These are phyloP conservation scores for Cabera pusaria DNA, from an alignment of 2,888 invertebrate species.

Conservation along the genomic window DNA sequence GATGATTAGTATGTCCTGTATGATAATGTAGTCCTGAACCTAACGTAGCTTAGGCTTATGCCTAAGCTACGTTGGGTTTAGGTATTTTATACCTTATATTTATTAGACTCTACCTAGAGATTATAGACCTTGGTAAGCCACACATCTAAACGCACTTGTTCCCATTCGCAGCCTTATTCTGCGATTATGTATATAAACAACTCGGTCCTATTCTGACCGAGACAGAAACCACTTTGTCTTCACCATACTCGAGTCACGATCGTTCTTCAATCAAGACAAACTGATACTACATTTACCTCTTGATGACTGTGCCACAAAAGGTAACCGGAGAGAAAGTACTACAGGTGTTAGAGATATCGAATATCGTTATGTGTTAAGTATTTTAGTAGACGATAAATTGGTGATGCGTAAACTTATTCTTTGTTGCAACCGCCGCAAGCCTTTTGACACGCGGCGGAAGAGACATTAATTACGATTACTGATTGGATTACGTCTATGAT, in stretches of 20 bases:
- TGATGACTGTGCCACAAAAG: constrained; percentile 22
- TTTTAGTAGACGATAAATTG: constrained; percentile 18
- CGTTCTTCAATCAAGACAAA: constrained; percentile 8
- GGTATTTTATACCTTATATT: too few relatives aligned
- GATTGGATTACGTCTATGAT: too few relatives aligned
- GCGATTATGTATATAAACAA: constrained; percentile 12
- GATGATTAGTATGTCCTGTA: too few relatives aligned
- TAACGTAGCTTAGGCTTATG: too few relatives aligned
- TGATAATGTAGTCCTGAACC: too few relatives aligned
- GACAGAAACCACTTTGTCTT: constrained; percentile 15
- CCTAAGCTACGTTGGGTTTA: too few relatives aligned
- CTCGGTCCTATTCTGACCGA: constrained; percentile 7
- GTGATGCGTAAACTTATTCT: constrained; percentile 9
- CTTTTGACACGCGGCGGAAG: constrained; percentile 2
- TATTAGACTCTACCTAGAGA: too few relatives aligned
- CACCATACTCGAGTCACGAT: constrained; percentile 26
- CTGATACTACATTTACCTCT: constrained; percentile 18
- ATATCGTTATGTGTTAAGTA: constrained; percentile 32
- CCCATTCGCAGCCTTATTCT: too few relatives aligned
- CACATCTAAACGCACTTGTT: too few relatives aligned
- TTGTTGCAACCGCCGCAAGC: constrained; percentile 7
- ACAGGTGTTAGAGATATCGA: constrained; percentile 34
- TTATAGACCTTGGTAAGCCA: too few relatives aligned
- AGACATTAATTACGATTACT: too few relatives aligned
- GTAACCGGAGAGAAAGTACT: constrained; percentile 45